Percentiles rank a stretch among this genome's conserved stretches.
Evolutionary conservation across 2,888 invertebrate species (phyloP).

Genomic region (Phyto melanocephala): DNA sequence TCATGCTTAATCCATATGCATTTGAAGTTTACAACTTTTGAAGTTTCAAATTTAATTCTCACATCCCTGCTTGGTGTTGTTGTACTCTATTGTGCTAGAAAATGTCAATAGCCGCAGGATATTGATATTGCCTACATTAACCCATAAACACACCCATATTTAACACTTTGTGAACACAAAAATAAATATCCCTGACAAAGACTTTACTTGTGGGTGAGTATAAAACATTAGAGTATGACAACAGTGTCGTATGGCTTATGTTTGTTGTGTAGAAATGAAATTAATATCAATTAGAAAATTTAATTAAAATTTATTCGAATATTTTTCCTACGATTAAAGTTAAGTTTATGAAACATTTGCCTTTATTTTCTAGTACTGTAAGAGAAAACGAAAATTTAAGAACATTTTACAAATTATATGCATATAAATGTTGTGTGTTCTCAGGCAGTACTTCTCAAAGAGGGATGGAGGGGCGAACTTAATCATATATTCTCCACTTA

Average conservation of each 20-base stretch:
- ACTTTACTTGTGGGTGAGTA: not conserved
- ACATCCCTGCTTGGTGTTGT: not conserved
- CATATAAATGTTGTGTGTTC: not conserved
- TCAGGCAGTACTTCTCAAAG: too few relatives aligned
- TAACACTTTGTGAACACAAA: not conserved
- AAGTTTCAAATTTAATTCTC: constrained; percentile 12
- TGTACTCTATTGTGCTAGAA: not conserved
- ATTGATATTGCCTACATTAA: constrained; percentile 60
- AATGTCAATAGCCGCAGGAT: constrained; percentile 66
- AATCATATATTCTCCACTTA: too few relatives aligned
- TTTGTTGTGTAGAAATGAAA: constrained; percentile 1
- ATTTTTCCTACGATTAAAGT: constrained; percentile 41
- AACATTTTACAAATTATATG: constrained; percentile 6
- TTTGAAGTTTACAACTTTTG: not conserved
- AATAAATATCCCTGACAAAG: not conserved
- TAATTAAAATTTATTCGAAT: constrained; percentile 63
- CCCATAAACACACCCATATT: constrained; percentile 24
- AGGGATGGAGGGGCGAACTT: too few relatives aligned
- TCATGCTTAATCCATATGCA: too few relatives aligned
- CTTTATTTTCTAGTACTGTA: too few relatives aligned
- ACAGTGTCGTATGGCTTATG: constrained; percentile 1
- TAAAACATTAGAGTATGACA: not conserved
- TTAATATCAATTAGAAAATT: constrained; percentile 62
- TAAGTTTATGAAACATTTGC: constrained; percentile 26
- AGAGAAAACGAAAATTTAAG: not conserved